Evolutionary conservation across 2,797 vertebrate species (phyloP).

Genomic region (Microchirus variegatus): DNA sequence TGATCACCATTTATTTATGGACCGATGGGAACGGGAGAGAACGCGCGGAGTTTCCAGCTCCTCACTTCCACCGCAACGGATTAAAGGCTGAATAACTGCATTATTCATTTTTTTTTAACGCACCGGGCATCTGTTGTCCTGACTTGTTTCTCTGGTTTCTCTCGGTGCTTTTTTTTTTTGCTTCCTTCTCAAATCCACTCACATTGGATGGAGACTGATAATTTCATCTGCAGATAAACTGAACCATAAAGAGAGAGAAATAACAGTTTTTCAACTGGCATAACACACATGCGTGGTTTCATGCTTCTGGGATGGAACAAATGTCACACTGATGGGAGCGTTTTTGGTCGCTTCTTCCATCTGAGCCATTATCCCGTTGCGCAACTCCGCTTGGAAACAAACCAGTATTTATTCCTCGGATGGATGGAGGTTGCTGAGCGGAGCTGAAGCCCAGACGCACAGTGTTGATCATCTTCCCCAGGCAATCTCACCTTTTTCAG

Average conservation of each 20-base stretch:
- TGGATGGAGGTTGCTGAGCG: slow-evolving; percentile 28
- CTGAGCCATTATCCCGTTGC: slow-evolving; percentile 47
- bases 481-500: not conserved
- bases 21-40: not conserved
- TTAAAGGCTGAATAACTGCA: slow-evolving; percentile 65
- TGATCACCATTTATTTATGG: too few species aligned
- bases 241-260: not conserved
- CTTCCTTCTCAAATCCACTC: too few species aligned
- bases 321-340: slow-evolving; percentile 44
- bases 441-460: slow-evolving; percentile 39
- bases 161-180: slow-evolving; percentile 5
- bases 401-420: slow-evolving; percentile 48
- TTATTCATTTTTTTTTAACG: slow-evolving; percentile 71
- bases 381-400: slow-evolving; percentile 60
- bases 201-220: not conserved
- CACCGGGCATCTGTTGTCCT: slow-evolving; percentile 41
- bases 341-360: slow-evolving; percentile 16
- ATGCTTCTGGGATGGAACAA: slow-evolving; percentile 17
- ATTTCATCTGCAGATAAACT: slow-evolving; percentile 14
- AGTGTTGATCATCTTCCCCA: slow-evolving; percentile 1
- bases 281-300: slow-evolving; percentile 28
- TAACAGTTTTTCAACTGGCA: not conserved
- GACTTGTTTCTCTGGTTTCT: slow-evolving; percentile 30
- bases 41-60: slow-evolving; percentile 51
- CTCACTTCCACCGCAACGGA: slow-evolving; percentile 51